Evolutionary conservation across 2,888 invertebrate species (phyloP).

Genomic region (Chaetoderma sp.): DNA sequence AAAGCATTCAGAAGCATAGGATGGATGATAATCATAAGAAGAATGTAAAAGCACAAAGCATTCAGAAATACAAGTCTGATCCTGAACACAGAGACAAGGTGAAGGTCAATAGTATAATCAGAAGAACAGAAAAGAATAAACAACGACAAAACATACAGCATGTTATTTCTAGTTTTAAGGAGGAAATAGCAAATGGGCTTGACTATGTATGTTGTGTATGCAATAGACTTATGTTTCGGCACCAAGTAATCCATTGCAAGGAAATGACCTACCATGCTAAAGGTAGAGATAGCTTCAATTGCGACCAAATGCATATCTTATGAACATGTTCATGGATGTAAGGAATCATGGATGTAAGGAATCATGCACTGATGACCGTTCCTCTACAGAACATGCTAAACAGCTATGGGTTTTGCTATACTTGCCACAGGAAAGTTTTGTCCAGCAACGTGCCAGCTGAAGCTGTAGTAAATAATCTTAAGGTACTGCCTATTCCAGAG

Average conservation of each 20-base stretch:
- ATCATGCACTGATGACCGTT: no score
- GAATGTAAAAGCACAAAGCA: not conserved
- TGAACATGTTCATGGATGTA: conserved; percentile 5
- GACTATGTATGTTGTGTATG: conserved; percentile 13
- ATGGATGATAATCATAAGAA: not conserved
- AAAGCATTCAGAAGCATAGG: not conserved
- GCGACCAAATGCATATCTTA: conserved; percentile 4
- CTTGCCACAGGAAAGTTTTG: conserved; percentile 21
- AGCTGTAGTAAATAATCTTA: conserved; percentile 7
- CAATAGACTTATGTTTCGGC: conserved; percentile 4
- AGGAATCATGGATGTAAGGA: not conserved
- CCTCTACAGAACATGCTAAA: no score
- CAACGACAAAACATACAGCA: not conserved
- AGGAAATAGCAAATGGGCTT: not conserved
- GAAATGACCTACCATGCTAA: not conserved
- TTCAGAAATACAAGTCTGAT: not conserved
- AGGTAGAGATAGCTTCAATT: not conserved
- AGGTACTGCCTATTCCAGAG: conserved; percentile 18
- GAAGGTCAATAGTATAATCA: not conserved
- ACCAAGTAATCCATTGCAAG: conserved; percentile 4
- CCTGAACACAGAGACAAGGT: not conserved
- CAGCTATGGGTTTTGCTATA: conserved; percentile 19
- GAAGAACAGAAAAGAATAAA: not conserved
- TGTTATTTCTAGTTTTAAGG: not conserved
- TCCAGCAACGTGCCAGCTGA: conserved; percentile 14